These are phyloP conservation scores for Microcaecilia unicolor DNA, from an alignment of 2,797 vertebrate genomes.

Conservation along the genomic window DNA sequence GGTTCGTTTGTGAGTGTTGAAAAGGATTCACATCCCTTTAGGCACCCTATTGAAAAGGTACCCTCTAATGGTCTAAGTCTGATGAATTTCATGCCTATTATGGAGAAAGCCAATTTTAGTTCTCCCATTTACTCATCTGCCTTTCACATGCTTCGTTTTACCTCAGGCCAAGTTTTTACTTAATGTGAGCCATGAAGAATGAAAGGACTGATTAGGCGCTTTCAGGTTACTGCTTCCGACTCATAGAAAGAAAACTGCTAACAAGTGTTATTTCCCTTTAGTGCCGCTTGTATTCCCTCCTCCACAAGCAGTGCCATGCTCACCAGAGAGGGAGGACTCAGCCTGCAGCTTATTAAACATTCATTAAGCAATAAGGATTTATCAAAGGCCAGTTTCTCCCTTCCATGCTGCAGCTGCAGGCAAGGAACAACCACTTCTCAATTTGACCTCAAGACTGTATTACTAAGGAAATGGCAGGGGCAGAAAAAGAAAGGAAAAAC, in stretches of 20 bases:
- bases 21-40: too few species aligned
- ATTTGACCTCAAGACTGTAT: conserved; percentile 21
- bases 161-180: conserved; percentile 17
- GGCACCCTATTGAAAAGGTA: too few species aligned
- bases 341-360: conserved; percentile 48
- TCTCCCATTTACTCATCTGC: too few species aligned
- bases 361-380: conserved; percentile 45
- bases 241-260: conserved; percentile 42
- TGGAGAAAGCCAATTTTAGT: too few species aligned
- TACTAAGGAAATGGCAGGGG: conserved; percentile 16
- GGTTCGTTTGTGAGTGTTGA: too few species aligned
- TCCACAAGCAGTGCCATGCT: conserved; percentile 34
- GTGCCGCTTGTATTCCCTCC: conserved; percentile 26
- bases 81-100: too few species aligned
- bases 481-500: conserved; percentile 18
- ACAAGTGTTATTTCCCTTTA: conserved; percentile 11
- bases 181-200: conserved; percentile 23
- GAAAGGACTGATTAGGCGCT: conserved; percentile 12
- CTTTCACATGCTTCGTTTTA: not conserved
- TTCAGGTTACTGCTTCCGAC: conserved; percentile 34
- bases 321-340: conserved; percentile 32
- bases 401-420: conserved; percentile 35
- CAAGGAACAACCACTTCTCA: conserved; percentile 31
- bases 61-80: too few species aligned
- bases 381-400: conserved; percentile 37